phyloP scores from a whole-genome alignment of 2,888 invertebrate genomes.

The Chrysotoxum bicinctum region DNA sequence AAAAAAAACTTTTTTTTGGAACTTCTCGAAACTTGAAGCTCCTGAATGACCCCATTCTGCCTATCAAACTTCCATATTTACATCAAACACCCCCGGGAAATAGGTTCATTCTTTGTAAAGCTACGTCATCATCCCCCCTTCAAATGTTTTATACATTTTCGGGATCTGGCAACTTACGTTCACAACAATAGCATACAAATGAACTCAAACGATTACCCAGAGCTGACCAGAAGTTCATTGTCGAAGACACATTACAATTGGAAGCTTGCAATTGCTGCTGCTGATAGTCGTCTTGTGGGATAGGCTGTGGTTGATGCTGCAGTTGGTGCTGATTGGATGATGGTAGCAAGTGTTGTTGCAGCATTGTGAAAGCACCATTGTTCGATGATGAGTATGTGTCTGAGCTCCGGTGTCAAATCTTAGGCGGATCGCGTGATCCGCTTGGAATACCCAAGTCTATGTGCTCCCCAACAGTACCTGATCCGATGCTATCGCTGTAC shows the following conservation, averaged over 20 bases:
- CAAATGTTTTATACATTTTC: constrained; percentile 79
- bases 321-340: constrained; percentile 65
- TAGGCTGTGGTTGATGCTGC: constrained; percentile 61
- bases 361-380: constrained; percentile 74
- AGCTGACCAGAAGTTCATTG: constrained; percentile 80
- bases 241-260: constrained; percentile 80
- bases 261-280: constrained; percentile 76
- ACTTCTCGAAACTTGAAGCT: background rate
- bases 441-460: constrained; percentile 78
- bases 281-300: constrained; percentile 70
- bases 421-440: constrained; percentile 77
- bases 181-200: constrained; percentile 81
- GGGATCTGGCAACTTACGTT: constrained; percentile 81
- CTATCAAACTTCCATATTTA: constrained; percentile 12
- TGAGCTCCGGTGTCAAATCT: constrained; percentile 81
- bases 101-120: background rate
- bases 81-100: constrained; percentile 3
- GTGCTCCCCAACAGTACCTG: constrained; percentile 73
- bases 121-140: background rate
- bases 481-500: constrained; percentile 61
- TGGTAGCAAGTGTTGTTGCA: constrained; percentile 55
- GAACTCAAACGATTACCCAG: constrained; percentile 80
- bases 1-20: background rate
- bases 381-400: constrained; percentile 79
- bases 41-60: background rate